Evolutionary conservation across 2,113 vertebrate species (phyloP).

Genomic region (Sphaerodactylus townsendi): DNA sequence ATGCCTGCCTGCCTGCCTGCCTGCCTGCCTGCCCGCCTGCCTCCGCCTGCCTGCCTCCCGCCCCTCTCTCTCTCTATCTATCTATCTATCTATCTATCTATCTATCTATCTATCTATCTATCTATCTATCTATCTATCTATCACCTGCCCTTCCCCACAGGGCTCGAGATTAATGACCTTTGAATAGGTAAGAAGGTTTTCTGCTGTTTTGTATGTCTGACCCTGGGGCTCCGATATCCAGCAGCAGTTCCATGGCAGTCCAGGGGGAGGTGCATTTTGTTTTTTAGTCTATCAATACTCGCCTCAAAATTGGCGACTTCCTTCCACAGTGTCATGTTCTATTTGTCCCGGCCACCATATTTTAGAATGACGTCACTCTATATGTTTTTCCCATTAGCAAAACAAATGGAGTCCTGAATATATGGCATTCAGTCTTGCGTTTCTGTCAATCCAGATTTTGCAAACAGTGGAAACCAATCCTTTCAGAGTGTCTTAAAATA

Average conservation of each 20-base stretch:
- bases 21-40: too few species aligned
- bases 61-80: too few species aligned
- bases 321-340: too few species aligned
- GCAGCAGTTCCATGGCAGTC: not conserved
- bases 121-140: too few species aligned
- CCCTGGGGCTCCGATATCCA: not conserved
- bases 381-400: not conserved
- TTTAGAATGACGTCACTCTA: not conserved
- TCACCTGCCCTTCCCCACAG: too few species aligned
- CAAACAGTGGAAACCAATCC: not conserved
- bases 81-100: too few species aligned
- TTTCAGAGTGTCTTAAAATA: not conserved
- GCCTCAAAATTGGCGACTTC: not conserved
- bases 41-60: too few species aligned
- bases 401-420: not conserved
- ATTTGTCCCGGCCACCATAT: too few species aligned
- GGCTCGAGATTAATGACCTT: not conserved
- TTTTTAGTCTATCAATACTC: not conserved
- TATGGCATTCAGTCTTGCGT: not conserved
- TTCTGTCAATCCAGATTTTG: not conserved
- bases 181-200: not conserved
- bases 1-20: too few species aligned
- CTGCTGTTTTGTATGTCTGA: not conserved
- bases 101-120: too few species aligned
- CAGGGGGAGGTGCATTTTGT: not conserved